Evolutionary conservation across 2,888 invertebrate genomes (phyloP).

Genomic region (Epistrophe grossulariae): DNA sequence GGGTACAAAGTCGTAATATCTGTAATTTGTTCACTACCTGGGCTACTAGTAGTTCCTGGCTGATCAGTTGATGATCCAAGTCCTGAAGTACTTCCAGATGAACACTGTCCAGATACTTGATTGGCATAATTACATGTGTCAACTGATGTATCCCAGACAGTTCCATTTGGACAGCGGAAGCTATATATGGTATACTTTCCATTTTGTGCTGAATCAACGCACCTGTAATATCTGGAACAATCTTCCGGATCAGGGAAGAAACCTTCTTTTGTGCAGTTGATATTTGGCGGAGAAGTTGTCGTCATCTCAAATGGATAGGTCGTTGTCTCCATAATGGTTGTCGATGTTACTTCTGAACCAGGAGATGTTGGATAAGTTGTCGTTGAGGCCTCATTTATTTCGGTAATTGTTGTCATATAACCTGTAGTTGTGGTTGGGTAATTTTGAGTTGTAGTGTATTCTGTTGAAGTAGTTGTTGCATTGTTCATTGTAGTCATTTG

Average conservation of each 20-base stretch:
- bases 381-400: conserved; percentile 31
- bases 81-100: conserved; percentile 76
- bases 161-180: conserved; percentile 85
- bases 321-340: conserved; percentile 74
- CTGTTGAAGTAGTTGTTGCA: conserved; percentile 44
- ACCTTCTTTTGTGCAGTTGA: conserved; percentile 83
- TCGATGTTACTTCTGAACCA: conserved; percentile 72
- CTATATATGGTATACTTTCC: conserved; percentile 84
- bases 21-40: conserved; percentile 54
- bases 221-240: conserved; percentile 86
- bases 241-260: conserved; percentile 84
- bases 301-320: conserved; percentile 56
- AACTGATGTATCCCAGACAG: conserved; percentile 86
- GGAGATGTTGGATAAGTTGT: conserved; percentile 66
- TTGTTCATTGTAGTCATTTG: conserved; percentile 23
- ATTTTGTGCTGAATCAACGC: conserved; percentile 82
- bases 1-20: conserved; percentile 62
- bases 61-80: conserved; percentile 59
- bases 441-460: conserved; percentile 7
- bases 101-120: conserved; percentile 80
- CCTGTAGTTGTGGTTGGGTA: conserved; percentile 60
- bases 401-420: conserved; percentile 76
- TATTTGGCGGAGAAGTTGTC: conserved; percentile 74
- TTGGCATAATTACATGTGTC: conserved; percentile 84
- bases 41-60: conserved; percentile 52